phyloP scores from a whole-genome alignment of 2,797 vertebrate species.

The Hafferia zeledoni region DNA sequence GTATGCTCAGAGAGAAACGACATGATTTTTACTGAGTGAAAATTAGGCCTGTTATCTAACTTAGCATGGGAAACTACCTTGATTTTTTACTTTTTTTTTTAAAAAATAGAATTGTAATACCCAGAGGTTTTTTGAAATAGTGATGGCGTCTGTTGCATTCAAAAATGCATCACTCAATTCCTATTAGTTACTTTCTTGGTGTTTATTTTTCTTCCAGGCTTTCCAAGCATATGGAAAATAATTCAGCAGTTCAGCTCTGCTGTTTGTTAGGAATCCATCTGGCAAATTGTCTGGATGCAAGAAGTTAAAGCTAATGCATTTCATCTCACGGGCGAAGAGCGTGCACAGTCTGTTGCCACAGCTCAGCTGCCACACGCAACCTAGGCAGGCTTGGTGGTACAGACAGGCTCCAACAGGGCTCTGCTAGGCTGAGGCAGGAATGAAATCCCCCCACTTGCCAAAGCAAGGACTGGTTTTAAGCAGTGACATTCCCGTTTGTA shows the following conservation, averaged over 20 bases:
- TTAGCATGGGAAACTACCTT: background rate
- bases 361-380: background rate
- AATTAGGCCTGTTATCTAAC: background rate
- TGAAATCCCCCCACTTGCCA: background rate
- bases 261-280: conserved; percentile 8
- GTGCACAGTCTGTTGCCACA: accelerated
- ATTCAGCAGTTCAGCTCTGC: background rate
- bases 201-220: background rate
- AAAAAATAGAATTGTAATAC: background rate
- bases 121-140: background rate
- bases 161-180: background rate
- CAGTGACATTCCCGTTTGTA: background rate
- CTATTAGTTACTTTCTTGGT: background rate
- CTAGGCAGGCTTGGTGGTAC: background rate
- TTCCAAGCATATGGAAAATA: conserved; percentile 9
- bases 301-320: background rate
- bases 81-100: background rate
- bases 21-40: background rate
- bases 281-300: background rate
- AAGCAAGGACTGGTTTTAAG: background rate
- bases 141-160: background rate
- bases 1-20: background rate
- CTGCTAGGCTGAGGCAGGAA: background rate
- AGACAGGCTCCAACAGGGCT: background rate
- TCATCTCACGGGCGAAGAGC: background rate